Evolutionary conservation across 2,113 vertebrate genomes (phyloP), one percentile per base, ranked within the genome.

Genomic region (Oceanites oceanicus): DNA sequence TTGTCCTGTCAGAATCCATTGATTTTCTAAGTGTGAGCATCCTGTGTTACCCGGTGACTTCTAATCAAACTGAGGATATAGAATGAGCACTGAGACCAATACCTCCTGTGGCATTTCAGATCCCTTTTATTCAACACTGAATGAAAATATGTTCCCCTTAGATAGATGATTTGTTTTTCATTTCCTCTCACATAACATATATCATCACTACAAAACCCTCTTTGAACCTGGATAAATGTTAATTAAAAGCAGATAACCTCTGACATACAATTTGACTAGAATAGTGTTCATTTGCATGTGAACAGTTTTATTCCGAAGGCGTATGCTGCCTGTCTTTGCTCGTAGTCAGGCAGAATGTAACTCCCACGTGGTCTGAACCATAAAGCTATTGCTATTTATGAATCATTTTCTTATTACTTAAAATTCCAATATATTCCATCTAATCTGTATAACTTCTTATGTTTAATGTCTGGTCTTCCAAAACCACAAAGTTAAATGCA

Each of bases 241-340:
- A 96, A 97, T 95, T 95, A 66, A 77, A 96, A 93, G 25, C 29
- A 95, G 77, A 90, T 82, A 92, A 93, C 77, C 81, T 90, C 53
- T 94, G 81, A 85, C 81, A 66, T 79, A 73, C 36, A 90, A 42
- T 45, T 85, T 86, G 40, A 71, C 53, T 82, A 62, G 42, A 86
- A 86, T 83, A 95, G 63, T 45, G 45, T 83, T 76, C 36, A 75
- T 96, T 93, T 95, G 30, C 82, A 94, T 83, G 66, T 73, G 85
- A 96, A 85, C 36, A 58, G 30, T 79, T 88, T 93, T 90, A 90
- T 90, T 90, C 70, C 36, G 44, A 66, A 76, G 42, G 58, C 88
- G 9, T 66, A 72, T 38, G 36, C 38, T 79, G 50, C 36, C 59
- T 23, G 5, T 58, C 62, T 93, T 72, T 88, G 58, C 50, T 85